Evolutionary conservation across 2,888 invertebrate genomes (phyloP), one percentile per base, ranked within the genome.

Genomic region (Scaptodrosophila latifasciaeformis): DNA sequence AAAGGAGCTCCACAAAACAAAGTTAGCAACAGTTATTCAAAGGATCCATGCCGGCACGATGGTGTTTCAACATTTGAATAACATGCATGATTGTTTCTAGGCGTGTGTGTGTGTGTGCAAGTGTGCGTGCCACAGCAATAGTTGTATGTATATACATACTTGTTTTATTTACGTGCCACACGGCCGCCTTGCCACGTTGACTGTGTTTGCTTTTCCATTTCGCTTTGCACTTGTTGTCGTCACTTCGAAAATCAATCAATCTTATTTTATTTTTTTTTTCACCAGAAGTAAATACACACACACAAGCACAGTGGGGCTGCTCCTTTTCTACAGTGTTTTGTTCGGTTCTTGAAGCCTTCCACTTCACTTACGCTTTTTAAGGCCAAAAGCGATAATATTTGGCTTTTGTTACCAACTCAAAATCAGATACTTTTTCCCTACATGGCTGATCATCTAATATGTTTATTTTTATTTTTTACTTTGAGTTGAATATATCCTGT

Each of bases 161-260:
- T 53, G 49, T 52, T 56, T 47, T 58, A 61, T 52, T 67, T 56
- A 57, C 64, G 67, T 67, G 67, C 55, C 58, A 55, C 54, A 46
- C 42, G 56, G 43, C 29, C 45, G 50, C 39, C 27, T 31, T 53
- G 49, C 42, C 31, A 12, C 29, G 15, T 44, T 34, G 40, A 21
- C 15, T 53, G 49, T 79, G 79, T 81, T 81, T 81, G 63, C 64
- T 56, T 75, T 78, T 67, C 49, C 79, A 70, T 70, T 81, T 70
- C 59, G 67, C 71, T 65, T 70, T 62, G 68, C 48, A 69, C 79
- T 71, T 75, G 63, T 78, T 75, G 79, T 81, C 71, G 81, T 65
- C 81, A 75, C 79, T 75, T 79, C 72, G 71, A 63, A 54, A 70
- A 79, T 71, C 75, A 78, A 75, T 75, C 75, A 81, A 81, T 75